Conservation (phyloP, 2,113 vertebrate species). For the Gambusia holbrooki region DNA sequence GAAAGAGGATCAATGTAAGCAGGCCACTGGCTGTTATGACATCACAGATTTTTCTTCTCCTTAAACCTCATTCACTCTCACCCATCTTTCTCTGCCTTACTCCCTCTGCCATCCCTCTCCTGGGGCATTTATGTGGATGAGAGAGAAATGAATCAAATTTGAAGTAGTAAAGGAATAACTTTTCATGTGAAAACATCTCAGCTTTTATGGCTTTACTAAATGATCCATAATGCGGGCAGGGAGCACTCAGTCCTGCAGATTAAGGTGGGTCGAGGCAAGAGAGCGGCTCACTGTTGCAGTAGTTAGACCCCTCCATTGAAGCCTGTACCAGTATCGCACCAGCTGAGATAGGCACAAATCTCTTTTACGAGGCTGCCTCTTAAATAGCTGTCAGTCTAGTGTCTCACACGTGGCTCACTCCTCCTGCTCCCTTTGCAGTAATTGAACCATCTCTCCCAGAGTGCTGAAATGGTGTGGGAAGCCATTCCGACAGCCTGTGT, state of each 20-base stretch:
- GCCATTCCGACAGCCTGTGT: constrained; percentile 74
- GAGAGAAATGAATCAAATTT: constrained; percentile 76
- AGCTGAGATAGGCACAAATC: constrained; percentile 79
- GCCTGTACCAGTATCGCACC: constrained; percentile 45
- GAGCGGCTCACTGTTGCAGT: constrained; percentile 46
- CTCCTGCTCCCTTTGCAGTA: constrained; percentile 68
- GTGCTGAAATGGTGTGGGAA: constrained; percentile 70
- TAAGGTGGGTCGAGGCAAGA: constrained; percentile 51
- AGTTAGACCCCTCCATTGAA: constrained; percentile 56
- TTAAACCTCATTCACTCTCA: constrained; percentile 50
- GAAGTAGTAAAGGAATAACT: constrained; percentile 79
- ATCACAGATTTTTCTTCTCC: constrained; percentile 61
- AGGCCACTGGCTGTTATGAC: constrained; percentile 80
- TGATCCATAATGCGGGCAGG: constrained; percentile 79
- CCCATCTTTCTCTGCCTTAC: constrained; percentile 23
- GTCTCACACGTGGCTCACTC: constrained; percentile 68
- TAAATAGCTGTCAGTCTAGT: constrained; percentile 83
- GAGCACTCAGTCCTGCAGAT: constrained; percentile 74
- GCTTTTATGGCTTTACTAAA: constrained; percentile 83
- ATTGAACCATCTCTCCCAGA: constrained; percentile 78
- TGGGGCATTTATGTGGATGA: constrained; percentile 65
- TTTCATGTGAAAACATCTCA: constrained; percentile 84
- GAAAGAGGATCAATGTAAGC: constrained; percentile 69
- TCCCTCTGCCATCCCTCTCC: constrained; percentile 46
- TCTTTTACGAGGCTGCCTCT: constrained; percentile 81